Evolutionary conservation across 2,113 vertebrate genomes (phyloP).

Genomic region (Loxodonta africana): DNA sequence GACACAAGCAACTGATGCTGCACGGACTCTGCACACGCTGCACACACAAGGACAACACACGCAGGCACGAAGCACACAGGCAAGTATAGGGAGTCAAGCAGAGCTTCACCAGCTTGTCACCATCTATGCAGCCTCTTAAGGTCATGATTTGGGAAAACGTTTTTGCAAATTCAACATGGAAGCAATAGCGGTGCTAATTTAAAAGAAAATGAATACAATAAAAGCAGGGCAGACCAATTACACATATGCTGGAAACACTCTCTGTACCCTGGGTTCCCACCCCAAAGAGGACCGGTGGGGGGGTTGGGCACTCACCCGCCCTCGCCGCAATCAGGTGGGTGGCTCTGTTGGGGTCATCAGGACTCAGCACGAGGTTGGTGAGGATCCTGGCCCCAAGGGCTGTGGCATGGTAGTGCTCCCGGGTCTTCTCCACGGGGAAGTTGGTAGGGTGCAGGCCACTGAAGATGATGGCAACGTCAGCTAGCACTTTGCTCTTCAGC

Average conservation of each 20-base stretch:
- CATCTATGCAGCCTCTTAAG: background rate
- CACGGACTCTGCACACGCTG: too few relatives aligned
- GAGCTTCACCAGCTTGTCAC: background rate
- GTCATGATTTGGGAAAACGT: background rate
- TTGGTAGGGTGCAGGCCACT: slow-evolving; percentile 98
- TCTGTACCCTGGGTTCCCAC: background rate
- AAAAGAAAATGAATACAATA: background rate
- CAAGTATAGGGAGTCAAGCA: background rate
- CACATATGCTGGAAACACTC: too few relatives aligned
- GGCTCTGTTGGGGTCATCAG: slow-evolving; percentile 91
- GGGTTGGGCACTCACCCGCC: slow-evolving; percentile 90
- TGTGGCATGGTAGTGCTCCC: slow-evolving; percentile 96
- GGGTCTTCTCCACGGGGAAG: slow-evolving; percentile 96
- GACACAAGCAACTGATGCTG: too few relatives aligned
- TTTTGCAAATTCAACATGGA: too few relatives aligned
- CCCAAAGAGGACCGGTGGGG: too few relatives aligned
- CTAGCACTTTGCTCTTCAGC: slow-evolving; percentile 94
- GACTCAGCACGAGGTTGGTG: slow-evolving; percentile 90
- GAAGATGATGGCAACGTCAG: slow-evolving; percentile 93
- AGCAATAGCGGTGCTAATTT: background rate
- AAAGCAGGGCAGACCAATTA: background rate
- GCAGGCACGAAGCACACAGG: background rate
- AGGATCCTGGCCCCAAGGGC: slow-evolving; percentile 95
- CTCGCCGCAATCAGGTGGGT: slow-evolving; percentile 97
- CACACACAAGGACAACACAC: too few relatives aligned